phyloP scores from a whole-genome alignment of 2,113 vertebrate genomes.

The human region DNA sequence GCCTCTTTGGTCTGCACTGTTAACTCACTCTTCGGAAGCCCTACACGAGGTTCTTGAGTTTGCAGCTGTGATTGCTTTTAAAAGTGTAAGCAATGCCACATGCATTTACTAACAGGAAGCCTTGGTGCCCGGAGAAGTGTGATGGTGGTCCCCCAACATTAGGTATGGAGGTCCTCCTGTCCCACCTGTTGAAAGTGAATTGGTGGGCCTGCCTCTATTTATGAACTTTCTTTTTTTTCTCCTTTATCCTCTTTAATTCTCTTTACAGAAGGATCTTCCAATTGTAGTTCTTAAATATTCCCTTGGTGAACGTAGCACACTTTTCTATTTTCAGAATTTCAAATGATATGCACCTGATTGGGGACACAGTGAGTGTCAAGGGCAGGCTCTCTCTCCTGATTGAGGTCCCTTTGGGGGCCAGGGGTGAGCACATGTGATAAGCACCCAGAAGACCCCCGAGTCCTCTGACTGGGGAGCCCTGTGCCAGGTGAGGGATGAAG shows the following conservation, averaged over 20 bases:
- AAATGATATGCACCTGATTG: background rate
- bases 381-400: background rate
- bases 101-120: rapidly evolving
- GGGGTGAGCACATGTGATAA: rapidly evolving
- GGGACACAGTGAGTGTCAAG: background rate
- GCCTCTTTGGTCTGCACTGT: rapidly evolving
- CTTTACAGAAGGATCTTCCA: background rate
- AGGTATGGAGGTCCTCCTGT: rapidly evolving
- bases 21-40: rapidly evolving
- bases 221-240: rapidly evolving
- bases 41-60: rapidly evolving
- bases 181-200: too few species aligned
- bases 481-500: rapidly evolving
- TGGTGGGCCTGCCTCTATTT: rapidly evolving
- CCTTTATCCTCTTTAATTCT: background rate
- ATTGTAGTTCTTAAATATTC: background rate
- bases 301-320: background rate
- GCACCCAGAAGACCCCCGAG: rapidly evolving
- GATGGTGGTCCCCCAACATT: rapidly evolving
- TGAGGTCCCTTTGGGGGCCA: background rate
- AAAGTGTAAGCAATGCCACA: rapidly evolving
- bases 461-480: rapidly evolving
- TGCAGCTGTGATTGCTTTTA: rapidly evolving
- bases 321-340: background rate
- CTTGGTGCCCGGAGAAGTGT: rapidly evolving